Percentiles rank a stretch among this genome's conserved stretches.
Evolutionary conservation across 2,113 vertebrate species (phyloP).

Genomic region (Piaya cayana): DNA sequence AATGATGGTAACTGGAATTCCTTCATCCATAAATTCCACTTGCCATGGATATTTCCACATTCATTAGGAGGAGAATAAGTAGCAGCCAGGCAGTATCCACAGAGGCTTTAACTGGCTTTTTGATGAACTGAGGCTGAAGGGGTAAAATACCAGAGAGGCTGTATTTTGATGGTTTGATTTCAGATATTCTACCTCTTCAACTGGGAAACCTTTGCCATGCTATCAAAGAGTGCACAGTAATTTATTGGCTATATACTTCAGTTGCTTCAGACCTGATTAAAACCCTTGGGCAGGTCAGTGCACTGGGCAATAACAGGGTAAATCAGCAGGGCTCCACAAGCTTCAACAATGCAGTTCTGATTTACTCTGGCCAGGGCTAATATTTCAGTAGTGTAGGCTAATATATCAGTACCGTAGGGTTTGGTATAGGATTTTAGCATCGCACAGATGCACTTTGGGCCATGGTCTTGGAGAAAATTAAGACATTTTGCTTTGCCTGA

Average conservation of each 20-base stretch:
- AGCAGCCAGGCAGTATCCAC: neutral
- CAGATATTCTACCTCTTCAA: neutral
- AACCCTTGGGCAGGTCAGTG: conserved; percentile 50
- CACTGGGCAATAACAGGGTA: neutral
- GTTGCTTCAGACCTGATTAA: conserved; percentile 45
- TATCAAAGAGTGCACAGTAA: conserved; percentile 66
- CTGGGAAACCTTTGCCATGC: neutral
- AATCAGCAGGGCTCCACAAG: neutral
- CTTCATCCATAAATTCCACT: conserved; percentile 71
- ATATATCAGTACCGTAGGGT: neutral
- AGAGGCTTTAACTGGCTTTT: conserved; percentile 53
- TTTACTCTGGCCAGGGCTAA: neutral
- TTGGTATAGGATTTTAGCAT: neutral
- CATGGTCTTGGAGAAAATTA: neutral
- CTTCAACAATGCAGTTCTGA: neutral
- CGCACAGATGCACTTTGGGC: neutral
- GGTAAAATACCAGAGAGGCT: conserved; percentile 1
- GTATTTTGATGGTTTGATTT: conserved; percentile 7
- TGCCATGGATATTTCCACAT: conserved; percentile 55
- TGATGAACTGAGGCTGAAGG: conserved; percentile 72
- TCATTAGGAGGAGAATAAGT: conserved; percentile 67
- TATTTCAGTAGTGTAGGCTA: neutral
- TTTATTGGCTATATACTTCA: conserved; percentile 51
- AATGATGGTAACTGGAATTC: conserved; percentile 67
- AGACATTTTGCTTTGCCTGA: neutral